These are phyloP conservation scores for Lucilia sericata DNA, from an alignment of 1,140 invertebrate genomes.

Conservation along the genomic window DNA sequence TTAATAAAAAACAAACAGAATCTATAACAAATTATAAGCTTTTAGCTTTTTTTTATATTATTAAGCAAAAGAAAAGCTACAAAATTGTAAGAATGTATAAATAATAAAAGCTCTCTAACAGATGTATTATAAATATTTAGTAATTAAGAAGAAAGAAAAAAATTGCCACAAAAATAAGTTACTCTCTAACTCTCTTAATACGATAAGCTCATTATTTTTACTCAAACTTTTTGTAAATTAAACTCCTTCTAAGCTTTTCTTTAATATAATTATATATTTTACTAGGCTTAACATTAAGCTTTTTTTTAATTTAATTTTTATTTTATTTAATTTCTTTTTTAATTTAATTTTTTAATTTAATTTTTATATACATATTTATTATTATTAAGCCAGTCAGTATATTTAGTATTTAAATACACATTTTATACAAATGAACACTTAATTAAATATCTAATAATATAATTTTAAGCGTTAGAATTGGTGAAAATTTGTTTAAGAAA, in stretches of 20 bases:
- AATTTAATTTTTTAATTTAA: neutral
- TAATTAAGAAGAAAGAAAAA: neutral
- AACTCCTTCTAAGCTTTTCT: too few relatives aligned
- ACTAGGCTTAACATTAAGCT: too few relatives aligned
- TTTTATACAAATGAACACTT: too few relatives aligned
- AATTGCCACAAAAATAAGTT: neutral
- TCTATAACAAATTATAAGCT: neutral
- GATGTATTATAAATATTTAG: too few relatives aligned
- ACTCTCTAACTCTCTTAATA: neutral
- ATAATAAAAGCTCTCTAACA: neutral
- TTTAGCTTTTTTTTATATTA: neutral
- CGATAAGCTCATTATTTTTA: neutral
- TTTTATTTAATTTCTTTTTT: neutral
- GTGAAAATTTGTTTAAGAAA: too few relatives aligned
- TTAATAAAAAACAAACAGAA: neutral
- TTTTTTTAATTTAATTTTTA: neutral
- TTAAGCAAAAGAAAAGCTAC: neutral
- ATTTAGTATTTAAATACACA: neutral
- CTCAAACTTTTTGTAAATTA: neutral
- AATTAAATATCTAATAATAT: too few relatives aligned
- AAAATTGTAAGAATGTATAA: neutral
- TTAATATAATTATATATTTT: too few relatives aligned
- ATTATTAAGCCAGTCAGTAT: slow-evolving; percentile 1
- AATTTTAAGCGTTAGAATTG: too few relatives aligned
- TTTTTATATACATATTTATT: too few relatives aligned